These are phyloP conservation scores for Drosophila formosana DNA, from an alignment of 2,888 invertebrate genomes.

Conservation along the genomic window DNA sequence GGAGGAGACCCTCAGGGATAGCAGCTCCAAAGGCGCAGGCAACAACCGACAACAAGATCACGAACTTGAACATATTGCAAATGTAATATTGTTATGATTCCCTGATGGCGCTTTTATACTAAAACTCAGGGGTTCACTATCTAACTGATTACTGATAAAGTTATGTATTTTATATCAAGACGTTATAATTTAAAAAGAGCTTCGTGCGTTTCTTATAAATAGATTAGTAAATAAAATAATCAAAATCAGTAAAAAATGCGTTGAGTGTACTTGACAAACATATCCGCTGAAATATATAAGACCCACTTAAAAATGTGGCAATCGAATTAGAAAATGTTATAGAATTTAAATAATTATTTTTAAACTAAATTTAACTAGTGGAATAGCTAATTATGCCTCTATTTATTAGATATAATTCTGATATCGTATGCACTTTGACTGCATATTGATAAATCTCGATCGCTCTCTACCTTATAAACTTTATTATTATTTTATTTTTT, in stretches of 20 bases:
- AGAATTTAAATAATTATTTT: no score
- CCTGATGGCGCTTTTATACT: not conserved
- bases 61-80: conserved; percentile 65
- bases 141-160: not conserved
- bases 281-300: not conserved
- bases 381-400: no score
- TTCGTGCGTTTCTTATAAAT: not conserved
- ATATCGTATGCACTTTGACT: no score
- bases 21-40: conserved; percentile 70
- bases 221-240: not conserved
- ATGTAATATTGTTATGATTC: not conserved
- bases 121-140: not conserved
- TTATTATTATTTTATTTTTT: no score
- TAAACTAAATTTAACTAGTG: no score
- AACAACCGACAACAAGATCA: conserved; percentile 65
- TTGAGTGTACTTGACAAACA: not conserved
- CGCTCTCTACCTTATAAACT: no score
- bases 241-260: not conserved
- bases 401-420: no score
- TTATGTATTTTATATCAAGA: conserved; percentile 2
- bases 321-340: not conserved
- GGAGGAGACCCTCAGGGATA: conserved; percentile 69
- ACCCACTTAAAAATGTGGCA: not conserved
- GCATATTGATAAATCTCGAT: no score
- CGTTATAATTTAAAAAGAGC: not conserved